Evolutionary conservation across 2,113 vertebrate genomes (phyloP), one percentile per base, ranked within the genome.

Genomic region (Todiramphus saurophagus): DNA sequence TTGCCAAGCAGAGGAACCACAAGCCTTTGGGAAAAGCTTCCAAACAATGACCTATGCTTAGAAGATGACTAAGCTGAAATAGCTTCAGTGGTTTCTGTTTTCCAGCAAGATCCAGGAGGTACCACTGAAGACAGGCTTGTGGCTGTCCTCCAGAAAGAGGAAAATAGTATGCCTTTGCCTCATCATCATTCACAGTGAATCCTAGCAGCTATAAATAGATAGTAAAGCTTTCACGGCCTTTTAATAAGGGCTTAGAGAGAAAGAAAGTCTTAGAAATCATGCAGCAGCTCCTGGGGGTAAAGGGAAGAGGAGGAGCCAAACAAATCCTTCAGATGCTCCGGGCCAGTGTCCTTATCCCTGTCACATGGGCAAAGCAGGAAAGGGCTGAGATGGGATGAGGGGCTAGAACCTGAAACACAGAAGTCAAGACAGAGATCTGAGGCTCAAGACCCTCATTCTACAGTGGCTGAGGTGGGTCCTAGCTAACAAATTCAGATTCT

Each of bases 21-120:
- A 28, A 79, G 50, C 62, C 80, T 78, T 70, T 76, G 31, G 69
- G 60, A 59, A 70, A 70, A 87, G 30, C 72, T 69, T 48, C 83
- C 83, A 58, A 27, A 18, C 76, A 33, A 15, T 62, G 72, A 48
- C 58, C 89, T 79, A 39, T 46, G 72, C 73, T 73, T 20, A 72
- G 80, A 75, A 51, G 68, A 91, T 92, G 80, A 86, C 83, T 73
- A 18, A 89, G 83, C 69, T 95, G 89, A 90, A 92, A 43, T 4
- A 77, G 76, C 37, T 70, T 64, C 60, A 64, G 87, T 3, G 21
- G 55, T 83, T 95, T 76, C 48, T 83, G 63, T 74, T 89, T 62
- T 73, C 55, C 76, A 89, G 87, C 53, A 68, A 59, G 58, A 66
- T 74, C 37, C 80, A 83, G 75, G 69, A 88, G 94, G 58, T 48